Base-by-base conservation (phyloP, 2,888 invertebrate genomes). In the Chloroclysta siterata region DNA sequence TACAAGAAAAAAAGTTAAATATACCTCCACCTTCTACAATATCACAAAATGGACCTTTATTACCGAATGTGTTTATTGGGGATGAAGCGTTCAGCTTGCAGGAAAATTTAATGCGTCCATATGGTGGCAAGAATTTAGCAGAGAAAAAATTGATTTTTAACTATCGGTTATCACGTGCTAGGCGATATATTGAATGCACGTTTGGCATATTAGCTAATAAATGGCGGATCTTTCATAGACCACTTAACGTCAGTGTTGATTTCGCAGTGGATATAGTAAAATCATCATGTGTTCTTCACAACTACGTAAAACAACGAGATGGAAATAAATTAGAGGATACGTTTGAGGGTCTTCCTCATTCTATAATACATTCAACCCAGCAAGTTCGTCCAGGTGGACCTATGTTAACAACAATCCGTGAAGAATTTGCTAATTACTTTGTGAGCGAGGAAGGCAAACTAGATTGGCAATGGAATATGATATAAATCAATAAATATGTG, bases 61-160 rank as follows among this genome's bases (percentile, higher is more conserved):
- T 48, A 13, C 47, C 47, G 28, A 13, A 48, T 48, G 22, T 48
- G 22, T 28, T 48, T 28, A 13, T 48, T 11, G 47, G 28, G 11
- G 47, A 48, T 48, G 47, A 48, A 48, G 47, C 47, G 11, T 48
- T 48, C 28, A 13, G 22, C 22, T 28, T 48, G 47, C 11, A 11
- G 22, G 47, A 48, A 28, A 48, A 22, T 48, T 22, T 48, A 48
- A 48, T 48, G 47, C 17, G 47, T 22, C 47, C 47, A 48, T 48
- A 48, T 48, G 47, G 22, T 11, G 47, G 47, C n/a, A 48, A 22
- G 22, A 48, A 28, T 48, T 48, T 28, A 13, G 22, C 47, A 28
- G 47, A 47, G 17, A 47, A 47, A 22, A 48, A 48, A 48, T 5
- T 11, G 5, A 48, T 48, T n/a, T 48, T 29, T 48, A 48, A 48